A percentile compares a stretch with the other conserved stretches of the same genome.
Evolutionary conservation across 2,797 vertebrate genomes (phyloP).

Genomic region (Pseudomugil gertrudae): DNA sequence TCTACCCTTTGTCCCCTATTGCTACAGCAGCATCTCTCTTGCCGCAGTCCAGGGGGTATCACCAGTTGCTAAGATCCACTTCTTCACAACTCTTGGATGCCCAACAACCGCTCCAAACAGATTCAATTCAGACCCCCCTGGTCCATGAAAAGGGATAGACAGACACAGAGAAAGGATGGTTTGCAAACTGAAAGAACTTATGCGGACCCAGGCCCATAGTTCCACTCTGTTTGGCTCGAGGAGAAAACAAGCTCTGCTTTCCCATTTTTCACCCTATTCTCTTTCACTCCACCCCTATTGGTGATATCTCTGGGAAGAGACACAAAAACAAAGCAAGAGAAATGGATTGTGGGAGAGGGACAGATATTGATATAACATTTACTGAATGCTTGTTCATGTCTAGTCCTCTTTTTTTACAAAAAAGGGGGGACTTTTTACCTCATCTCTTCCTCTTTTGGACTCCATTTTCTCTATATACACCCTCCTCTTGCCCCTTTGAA

Average conservation of each 20-base stretch:
- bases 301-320: slow-evolving; percentile 61
- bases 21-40: slow-evolving; percentile 70
- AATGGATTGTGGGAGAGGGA: slow-evolving; percentile 47
- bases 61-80: slow-evolving; percentile 78
- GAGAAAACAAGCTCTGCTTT: slow-evolving; percentile 65
- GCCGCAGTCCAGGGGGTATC: slow-evolving; percentile 71
- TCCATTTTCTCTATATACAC: neutral
- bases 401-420: slow-evolving; percentile 34
- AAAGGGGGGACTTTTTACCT: slow-evolving; percentile 11
- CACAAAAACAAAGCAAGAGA: slow-evolving; percentile 57
- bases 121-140: slow-evolving; percentile 72
- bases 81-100: slow-evolving; percentile 77
- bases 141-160: slow-evolving; percentile 63
- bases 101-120: slow-evolving; percentile 57
- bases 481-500: slow-evolving; percentile 7
- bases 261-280: slow-evolving; percentile 67
- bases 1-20: slow-evolving; percentile 48
- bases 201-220: slow-evolving; percentile 63
- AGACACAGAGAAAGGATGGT: slow-evolving; percentile 70
- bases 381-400: slow-evolving; percentile 47
- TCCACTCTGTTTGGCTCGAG: slow-evolving; percentile 64
- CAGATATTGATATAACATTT: slow-evolving; percentile 64
- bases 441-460: slow-evolving; percentile 18
- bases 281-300: slow-evolving; percentile 63
- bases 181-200: slow-evolving; percentile 75